Conservation (phyloP, 2,113 vertebrate species). For the Sceloporus tristichus region DNA sequence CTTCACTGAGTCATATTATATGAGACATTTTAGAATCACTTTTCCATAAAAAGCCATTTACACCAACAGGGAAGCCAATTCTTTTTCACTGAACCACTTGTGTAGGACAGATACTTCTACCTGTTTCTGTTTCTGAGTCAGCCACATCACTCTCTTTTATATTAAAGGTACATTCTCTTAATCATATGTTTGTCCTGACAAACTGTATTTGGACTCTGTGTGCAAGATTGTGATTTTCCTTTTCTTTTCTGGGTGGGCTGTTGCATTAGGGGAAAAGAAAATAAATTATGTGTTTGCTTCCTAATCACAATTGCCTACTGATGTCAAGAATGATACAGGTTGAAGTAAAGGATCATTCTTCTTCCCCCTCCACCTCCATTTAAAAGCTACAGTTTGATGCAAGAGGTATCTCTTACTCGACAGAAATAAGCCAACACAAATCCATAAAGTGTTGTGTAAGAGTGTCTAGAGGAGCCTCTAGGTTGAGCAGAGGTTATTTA, state of each 20-base stretch:
- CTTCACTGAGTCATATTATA: neutral
- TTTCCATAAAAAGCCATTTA: neutral
- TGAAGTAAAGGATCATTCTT: neutral
- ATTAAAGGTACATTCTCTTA: neutral
- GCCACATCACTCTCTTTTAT: neutral
- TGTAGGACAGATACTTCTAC: neutral
- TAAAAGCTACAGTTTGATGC: neutral
- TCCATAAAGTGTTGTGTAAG: neutral
- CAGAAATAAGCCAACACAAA: neutral
- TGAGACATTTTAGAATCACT: too few species aligned
- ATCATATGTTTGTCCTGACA: neutral
- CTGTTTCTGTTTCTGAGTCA: neutral
- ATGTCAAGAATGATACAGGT: neutral
- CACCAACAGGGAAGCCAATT: neutral
- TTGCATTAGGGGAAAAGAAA: neutral
- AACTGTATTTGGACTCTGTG: neutral
- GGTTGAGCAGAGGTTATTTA: conserved; percentile 57
- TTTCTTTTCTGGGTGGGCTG: neutral
- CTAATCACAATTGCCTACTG: neutral
- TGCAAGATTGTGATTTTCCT: neutral
- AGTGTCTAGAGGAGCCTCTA: conserved; percentile 33
- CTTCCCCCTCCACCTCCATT: neutral
- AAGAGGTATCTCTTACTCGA: neutral
- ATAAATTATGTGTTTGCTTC: neutral
- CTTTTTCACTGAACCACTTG: neutral